Percentiles rank a stretch among this genome's conserved stretches.
These are phyloP conservation scores for Leucophenga varia DNA, from an alignment of 1,140 invertebrate species.

Conservation along the genomic window DNA sequence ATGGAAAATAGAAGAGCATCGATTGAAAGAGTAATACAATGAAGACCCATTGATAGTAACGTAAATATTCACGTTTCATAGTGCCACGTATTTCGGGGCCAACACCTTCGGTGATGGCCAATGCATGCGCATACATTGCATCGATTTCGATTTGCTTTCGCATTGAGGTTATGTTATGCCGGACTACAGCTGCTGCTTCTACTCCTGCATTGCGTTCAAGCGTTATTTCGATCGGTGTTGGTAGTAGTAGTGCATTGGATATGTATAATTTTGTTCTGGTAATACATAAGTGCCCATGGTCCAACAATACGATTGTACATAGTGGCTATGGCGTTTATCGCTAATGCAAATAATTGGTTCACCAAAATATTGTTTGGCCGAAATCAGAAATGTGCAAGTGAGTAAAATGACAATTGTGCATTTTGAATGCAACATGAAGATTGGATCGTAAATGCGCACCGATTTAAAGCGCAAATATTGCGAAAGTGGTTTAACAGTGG, in stretches of 20 bases:
- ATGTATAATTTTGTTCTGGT: conserved; percentile 14
- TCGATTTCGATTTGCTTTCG: no score
- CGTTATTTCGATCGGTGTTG: background rate
- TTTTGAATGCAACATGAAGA: conserved; percentile 69
- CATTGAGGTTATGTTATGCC: no score
- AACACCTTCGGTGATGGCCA: conserved; percentile 41
- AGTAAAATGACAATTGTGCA: conserved; percentile 67
- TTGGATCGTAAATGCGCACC: conserved; percentile 66
- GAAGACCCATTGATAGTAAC: conserved; percentile 89
- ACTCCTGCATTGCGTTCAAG: no score
- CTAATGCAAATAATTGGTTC: conserved; percentile 68
- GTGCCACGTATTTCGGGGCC: conserved; percentile 41
- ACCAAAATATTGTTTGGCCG: conserved; percentile 70
- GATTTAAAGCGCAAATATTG: conserved; percentile 62
- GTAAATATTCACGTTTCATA: conserved; percentile 67
- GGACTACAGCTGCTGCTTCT: no score
- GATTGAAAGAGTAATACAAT: conserved; percentile 81
- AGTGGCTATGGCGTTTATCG: conserved; percentile 58
- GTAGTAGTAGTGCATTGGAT: no score
- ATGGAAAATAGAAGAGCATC: conserved; percentile 71
- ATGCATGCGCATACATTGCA: conserved; percentile 25
- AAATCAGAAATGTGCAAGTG: conserved; percentile 65
- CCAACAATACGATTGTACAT: conserved; percentile 75
- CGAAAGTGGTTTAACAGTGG: conserved; percentile 37
- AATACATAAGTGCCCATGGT: conserved; percentile 73